Conservation (phyloP, 1,140 invertebrate species). For the Rhopalosiphum padi region DNA sequence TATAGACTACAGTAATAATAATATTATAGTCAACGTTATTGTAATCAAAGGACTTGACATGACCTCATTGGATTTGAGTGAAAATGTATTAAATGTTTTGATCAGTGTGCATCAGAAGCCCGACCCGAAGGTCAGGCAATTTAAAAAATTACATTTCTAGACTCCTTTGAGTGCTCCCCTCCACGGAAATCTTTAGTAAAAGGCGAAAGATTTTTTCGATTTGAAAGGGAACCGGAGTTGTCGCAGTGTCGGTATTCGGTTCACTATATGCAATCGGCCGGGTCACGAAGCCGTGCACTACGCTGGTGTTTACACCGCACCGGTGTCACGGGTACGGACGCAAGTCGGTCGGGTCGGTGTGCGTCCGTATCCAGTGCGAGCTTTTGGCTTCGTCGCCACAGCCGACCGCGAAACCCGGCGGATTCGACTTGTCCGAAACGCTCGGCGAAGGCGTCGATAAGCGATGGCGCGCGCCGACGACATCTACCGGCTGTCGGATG, state of each 20-base stretch:
- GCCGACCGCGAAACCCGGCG: neutral
- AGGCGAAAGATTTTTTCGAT: conserved; percentile 45
- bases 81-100: too few relatives aligned
- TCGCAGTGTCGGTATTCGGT: accelerated
- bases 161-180: conserved; percentile 42
- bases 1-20: too few relatives aligned
- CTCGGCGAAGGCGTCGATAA: neutral
- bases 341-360: neutral
- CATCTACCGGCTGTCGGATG: neutral
- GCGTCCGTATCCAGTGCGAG: neutral
- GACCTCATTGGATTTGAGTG: too few relatives aligned
- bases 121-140: neutral
- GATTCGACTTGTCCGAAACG: neutral
- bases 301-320: too few relatives aligned
- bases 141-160: conserved; percentile 38
- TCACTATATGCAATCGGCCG: neutral
- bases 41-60: too few relatives aligned
- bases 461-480: neutral
- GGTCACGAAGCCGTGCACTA: neutral
- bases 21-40: too few relatives aligned
- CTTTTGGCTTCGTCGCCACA: neutral
- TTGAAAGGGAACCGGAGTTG: conserved; percentile 39
- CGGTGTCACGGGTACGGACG: neutral
- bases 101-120: neutral
- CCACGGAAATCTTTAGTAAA: conserved; percentile 53